Base-by-base conservation (phyloP, 2,888 invertebrate genomes). In the Tetranychus truncatus region DNA sequence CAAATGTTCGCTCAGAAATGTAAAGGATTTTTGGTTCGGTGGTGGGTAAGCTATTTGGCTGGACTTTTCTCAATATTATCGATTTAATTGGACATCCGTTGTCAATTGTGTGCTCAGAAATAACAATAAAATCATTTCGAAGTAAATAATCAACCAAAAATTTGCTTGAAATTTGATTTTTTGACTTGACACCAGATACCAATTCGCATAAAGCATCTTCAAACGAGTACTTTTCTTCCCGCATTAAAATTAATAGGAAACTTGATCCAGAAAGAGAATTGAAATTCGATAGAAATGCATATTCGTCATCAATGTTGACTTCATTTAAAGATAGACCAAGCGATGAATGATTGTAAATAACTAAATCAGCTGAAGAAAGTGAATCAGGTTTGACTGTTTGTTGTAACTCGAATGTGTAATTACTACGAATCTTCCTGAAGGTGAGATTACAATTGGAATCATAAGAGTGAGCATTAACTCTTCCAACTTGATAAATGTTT, bases 331-430 rank as follows among this genome's bases (percentile, higher is more conserved):
- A 21, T 20, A 69, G 7, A 20, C 69, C 20, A 18, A 24, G 11
- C 11, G 20, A 21, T 69, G 20, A 21, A 69, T 69, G 69, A 69
- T 20, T 21, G 34, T 24, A 20, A 69, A 69, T 69, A 21, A 69
- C 20, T 24, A 69, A 69, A 69, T 69, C 21, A 69, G 69, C 34
- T 24, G 20, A 69, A 11, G 20, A 20, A 21, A 69, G 6, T 69
- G 69, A 45, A 76, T 78, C 34, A 76, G 78, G 6, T 82, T 78
- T 24, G 81, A 78, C 1, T 82, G 76, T 24, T 24, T 69, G n/a
- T 6, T 7, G 11, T 7, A 69, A 24, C 11, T 69, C 21, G 21
- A 20, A 69, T 20, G 18, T 24, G 20, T 69, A 69, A 9, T 20
- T 18, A 69, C 20, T 69, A 69, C 69, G 69, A 21, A 69, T 69